These are phyloP conservation scores for Oncorhynchus nerka DNA, from an alignment of 2,113 vertebrate genomes.

Conservation along the genomic window DNA sequence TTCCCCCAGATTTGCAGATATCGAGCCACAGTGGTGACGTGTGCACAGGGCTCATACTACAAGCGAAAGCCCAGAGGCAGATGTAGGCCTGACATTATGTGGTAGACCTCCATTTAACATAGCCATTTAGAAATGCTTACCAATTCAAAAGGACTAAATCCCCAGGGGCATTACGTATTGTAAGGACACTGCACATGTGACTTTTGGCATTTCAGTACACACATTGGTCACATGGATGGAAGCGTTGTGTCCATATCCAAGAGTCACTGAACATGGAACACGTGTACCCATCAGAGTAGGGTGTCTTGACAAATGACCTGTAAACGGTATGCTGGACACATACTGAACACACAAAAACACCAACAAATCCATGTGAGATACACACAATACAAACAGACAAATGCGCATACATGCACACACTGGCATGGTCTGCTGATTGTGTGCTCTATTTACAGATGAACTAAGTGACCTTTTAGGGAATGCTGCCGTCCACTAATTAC, in stretches of 20 bases:
- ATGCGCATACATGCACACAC: not conserved
- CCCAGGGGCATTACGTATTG: not conserved
- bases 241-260: slow-evolving; percentile 14
- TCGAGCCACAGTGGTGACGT: too few species aligned
- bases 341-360: not conserved
- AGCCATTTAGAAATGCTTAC: not conserved
- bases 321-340: slow-evolving; percentile 12
- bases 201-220: slow-evolving; percentile 30
- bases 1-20: too few species aligned
- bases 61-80: too few species aligned
- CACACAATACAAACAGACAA: not conserved
- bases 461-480: slow-evolving; percentile 55
- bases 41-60: too few species aligned
- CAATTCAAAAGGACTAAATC: not conserved
- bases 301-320: slow-evolving; percentile 38
- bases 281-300: slow-evolving; percentile 1
- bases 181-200: slow-evolving; percentile 1
- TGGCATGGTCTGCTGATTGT: slow-evolving; percentile 19
- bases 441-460: slow-evolving; percentile 29
- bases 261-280: slow-evolving; percentile 5
- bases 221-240: slow-evolving; percentile 26
- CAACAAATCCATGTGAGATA: not conserved
- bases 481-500: slow-evolving; percentile 40
- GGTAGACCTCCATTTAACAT: too few species aligned
- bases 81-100: too few species aligned